Conservation (phyloP, 2,888 invertebrate genomes). For the Anthophora plumipes region DNA sequence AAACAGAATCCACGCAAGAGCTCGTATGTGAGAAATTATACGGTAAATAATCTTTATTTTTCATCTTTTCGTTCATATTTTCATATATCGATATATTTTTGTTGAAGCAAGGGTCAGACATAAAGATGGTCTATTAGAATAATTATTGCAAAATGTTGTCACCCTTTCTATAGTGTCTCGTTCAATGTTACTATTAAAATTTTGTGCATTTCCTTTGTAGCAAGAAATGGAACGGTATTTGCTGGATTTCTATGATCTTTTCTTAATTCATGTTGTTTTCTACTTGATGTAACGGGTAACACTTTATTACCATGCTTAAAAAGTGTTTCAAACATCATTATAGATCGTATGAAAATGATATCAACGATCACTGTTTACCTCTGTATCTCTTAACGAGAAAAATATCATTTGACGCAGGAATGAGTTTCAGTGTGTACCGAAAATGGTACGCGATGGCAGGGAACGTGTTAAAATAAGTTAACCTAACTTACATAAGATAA, state of each 20-base stretch:
- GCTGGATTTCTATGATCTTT: not conserved
- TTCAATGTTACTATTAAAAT: not conserved
- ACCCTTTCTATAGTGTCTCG: not conserved
- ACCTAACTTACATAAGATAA: no score
- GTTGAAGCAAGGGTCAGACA: not conserved
- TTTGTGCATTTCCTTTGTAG: constrained; percentile 2
- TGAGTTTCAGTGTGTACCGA: no score
- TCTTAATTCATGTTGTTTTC: no score
- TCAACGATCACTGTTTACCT: no score
- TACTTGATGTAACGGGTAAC: no score
- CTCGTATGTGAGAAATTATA: constrained; percentile 1
- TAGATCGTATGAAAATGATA: no score
- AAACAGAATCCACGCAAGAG: not conserved
- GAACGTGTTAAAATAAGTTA: no score
- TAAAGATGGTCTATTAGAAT: constrained; percentile 10
- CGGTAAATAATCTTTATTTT: constrained; percentile 25
- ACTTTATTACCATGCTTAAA: no score
- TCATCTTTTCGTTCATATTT: not conserved
- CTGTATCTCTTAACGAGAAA: not conserved
- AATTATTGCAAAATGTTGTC: constrained; percentile 17
- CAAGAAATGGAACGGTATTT: not conserved
- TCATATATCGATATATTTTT: no score
- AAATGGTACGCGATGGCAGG: no score
- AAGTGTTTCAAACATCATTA: no score
- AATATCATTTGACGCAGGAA: not conserved